A percentile compares a stretch with the other conserved stretches of the same genome.
Evolutionary conservation across 2,888 invertebrate species (phyloP).

Genomic region (Limnephilus lunatus): DNA sequence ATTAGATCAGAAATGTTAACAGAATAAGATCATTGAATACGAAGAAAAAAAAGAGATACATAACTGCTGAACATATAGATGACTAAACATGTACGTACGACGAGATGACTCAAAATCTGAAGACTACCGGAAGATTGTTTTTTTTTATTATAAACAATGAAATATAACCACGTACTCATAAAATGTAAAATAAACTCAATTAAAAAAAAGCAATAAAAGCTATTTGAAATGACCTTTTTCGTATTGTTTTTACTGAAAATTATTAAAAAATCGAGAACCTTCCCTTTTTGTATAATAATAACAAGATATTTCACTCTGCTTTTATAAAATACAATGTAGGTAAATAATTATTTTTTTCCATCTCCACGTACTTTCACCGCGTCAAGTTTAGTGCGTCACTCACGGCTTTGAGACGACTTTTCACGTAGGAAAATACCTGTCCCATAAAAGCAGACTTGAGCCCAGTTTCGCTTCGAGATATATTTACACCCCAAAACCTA

Average conservation of each 20-base stretch:
- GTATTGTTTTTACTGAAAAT: neutral
- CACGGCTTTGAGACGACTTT: slow-evolving; percentile 28
- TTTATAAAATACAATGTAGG: neutral
- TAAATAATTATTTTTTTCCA: neutral
- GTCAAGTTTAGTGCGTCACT: slow-evolving; percentile 30
- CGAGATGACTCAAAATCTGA: too few species aligned
- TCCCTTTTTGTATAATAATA: neutral
- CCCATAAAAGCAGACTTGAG: slow-evolving; percentile 19
- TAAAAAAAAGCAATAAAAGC: neutral
- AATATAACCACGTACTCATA: too few species aligned
- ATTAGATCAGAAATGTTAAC: too few species aligned
- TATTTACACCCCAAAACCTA: slow-evolving; percentile 29
- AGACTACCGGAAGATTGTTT: too few species aligned
- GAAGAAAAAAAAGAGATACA: too few species aligned
- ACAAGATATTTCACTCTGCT: neutral
- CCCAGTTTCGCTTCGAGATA: neutral
- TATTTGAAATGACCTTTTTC: neutral
- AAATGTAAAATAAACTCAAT: too few species aligned
- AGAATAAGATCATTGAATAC: too few species aligned
- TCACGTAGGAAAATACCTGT: slow-evolving; percentile 43
- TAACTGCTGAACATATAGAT: too few species aligned
- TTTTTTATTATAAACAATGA: too few species aligned
- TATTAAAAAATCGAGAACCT: neutral
- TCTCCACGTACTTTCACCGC: neutral
- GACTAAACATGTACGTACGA: too few species aligned